Conservation (phyloP, 2,113 vertebrate species). For the Psittacara wagleri region DNA sequence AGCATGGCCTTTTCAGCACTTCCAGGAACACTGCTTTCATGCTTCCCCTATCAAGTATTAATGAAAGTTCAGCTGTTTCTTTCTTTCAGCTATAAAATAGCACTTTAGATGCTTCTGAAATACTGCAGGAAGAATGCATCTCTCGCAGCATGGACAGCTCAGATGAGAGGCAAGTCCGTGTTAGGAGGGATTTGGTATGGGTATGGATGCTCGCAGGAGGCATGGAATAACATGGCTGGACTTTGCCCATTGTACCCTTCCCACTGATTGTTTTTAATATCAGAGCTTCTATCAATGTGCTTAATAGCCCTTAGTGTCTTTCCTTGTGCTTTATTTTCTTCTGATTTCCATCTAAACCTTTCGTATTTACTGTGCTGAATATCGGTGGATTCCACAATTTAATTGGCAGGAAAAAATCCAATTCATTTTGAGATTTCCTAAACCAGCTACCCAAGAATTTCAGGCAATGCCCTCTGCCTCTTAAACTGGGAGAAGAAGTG, state of each 20-base stretch:
- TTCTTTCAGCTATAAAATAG: background rate
- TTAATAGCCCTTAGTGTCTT: background rate
- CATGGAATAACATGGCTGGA: accelerated
- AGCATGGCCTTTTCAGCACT: background rate
- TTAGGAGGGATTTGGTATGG: background rate
- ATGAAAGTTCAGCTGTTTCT: background rate
- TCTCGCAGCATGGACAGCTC: background rate
- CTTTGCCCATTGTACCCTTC: background rate
- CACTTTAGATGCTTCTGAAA: background rate
- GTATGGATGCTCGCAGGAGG: background rate
- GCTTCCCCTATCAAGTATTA: background rate
- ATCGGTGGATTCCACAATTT: background rate
- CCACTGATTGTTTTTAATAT: background rate
- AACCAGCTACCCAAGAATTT: background rate
- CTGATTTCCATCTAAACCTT: background rate
- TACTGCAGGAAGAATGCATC: background rate
- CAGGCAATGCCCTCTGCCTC: background rate
- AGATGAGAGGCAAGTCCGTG: background rate
- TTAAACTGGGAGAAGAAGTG: background rate
- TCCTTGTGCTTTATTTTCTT: background rate
- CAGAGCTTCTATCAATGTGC: background rate
- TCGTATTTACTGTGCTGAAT: background rate
- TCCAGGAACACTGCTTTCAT: background rate
- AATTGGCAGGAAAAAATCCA: background rate
- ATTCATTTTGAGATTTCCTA: background rate